Base-by-base conservation (phyloP, 2,113 vertebrate species). In the Probosciger aterrimus region DNA sequence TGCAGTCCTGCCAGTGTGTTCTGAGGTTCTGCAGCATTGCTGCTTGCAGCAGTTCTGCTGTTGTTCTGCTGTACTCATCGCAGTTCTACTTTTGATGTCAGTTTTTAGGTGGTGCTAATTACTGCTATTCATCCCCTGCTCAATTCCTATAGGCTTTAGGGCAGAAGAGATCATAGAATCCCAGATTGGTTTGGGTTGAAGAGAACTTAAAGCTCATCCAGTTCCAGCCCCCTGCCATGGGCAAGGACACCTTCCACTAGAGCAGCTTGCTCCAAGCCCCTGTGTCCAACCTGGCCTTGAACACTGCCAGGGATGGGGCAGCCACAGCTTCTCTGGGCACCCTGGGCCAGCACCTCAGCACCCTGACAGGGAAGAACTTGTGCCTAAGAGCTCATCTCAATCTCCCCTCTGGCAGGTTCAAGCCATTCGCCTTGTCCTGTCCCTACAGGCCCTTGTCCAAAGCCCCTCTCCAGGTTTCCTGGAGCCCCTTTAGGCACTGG, bases 211-310 rank as follows among this genome's bases (percentile, higher is more conserved):
- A 59, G 20, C 33, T 23, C 33, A 2, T 23, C 20, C 55, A 2
- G 13, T 0, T 59, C 33, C 33, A 59, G 2, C 33, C 33, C 33
- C 33, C 55, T 23, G 55, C 20, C 55, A n/a, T 0, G 0, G 19
- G 6, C 55, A 59, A 9, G 20, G 55, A 59, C 55, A 14, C 33
- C 33, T 57, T 57, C 55, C 33, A 14, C 19, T n/a, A 2, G 55
- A 57, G 55, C 33, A 23, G 31, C 0, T 20, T 55, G 31, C 53
- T 57, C 31, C 53, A 55, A 55, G 53, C 18, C 30, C 30, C 53
- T 55, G 11, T 55, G 53, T 55, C 30, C 53, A 53, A 7, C 28
- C 52, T 53, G 52, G 28, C 52, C 52, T 53, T 53, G 28, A 52
- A 17, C 50, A 52, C 50, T 28, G 50, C 10, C 39, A 39, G 39